Conservation (phyloP, 2,888 invertebrate genomes). For the Papilio protenor region DNA sequence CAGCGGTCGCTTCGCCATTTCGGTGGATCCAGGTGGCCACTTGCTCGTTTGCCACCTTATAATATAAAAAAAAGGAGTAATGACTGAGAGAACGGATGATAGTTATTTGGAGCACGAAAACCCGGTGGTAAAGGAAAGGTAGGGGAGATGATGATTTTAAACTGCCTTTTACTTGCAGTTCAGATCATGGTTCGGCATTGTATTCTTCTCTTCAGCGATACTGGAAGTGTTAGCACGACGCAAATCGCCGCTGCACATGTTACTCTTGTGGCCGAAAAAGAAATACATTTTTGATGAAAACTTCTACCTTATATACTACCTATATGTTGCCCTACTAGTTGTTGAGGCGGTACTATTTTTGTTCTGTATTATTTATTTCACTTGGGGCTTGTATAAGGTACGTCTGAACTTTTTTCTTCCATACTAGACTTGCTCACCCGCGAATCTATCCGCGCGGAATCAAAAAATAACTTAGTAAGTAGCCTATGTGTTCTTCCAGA, state of each 20-base stretch:
- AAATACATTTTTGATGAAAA: slow-evolving; percentile 21
- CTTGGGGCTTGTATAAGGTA: slow-evolving; percentile 53
- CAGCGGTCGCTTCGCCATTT: no score
- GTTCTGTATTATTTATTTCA: slow-evolving; percentile 49
- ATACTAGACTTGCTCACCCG: neutral
- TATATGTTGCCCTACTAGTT: slow-evolving; percentile 51
- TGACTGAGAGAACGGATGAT: no score
- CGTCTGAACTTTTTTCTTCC: slow-evolving; percentile 42
- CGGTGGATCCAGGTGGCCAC: no score
- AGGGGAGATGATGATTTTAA: neutral
- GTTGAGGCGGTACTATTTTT: slow-evolving; percentile 52
- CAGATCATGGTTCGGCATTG: slow-evolving; percentile 53
- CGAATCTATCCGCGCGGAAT: neutral
- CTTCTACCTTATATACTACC: slow-evolving; percentile 47
- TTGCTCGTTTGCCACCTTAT: no score
- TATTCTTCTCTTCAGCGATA: slow-evolving; percentile 53
- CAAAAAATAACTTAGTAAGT: no score
- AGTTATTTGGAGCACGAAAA: no score
- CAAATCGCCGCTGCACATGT: slow-evolving; percentile 43
- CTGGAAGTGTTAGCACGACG: slow-evolving; percentile 51
- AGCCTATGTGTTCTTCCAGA: no score
- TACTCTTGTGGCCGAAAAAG: slow-evolving; percentile 40
- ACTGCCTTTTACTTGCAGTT: slow-evolving; percentile 49
- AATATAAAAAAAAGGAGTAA: no score
- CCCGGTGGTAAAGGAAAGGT: no score